Evolutionary conservation across 2,888 invertebrate species (phyloP), one percentile per base, ranked within the genome.

Genomic region (Polydesmus complanatus): DNA sequence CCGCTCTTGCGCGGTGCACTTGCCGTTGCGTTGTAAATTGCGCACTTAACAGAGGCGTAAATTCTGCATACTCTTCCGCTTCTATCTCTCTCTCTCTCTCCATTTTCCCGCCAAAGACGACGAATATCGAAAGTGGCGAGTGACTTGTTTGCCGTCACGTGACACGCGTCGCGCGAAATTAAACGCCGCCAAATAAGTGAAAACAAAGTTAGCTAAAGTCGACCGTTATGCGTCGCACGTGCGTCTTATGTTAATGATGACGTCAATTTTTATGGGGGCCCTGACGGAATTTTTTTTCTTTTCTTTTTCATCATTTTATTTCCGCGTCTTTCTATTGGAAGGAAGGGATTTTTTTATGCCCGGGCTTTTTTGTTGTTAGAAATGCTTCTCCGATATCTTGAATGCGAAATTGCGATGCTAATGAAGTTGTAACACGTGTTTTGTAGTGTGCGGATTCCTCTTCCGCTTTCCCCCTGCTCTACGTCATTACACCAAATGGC

Each of bases 341-440:
- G 22, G 3, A 51, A 8, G 19, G 21, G 22, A 3, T 51, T 5
- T 19, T 14, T 19, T 14, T n/a, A 51, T n/a, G 8, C n/a, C 8
- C 51, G 19, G 11, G 8, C 5, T 51, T 51, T 21, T n/a, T 21
- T 21, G 3, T 21, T 47, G 60, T 27, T 60, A 54, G 37, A 37
- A 37, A 37, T 54, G 19, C 54, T 47, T 60, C 27, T 54, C 51
- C n/a, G 54, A 23, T 52, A 60, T 54, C 25, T 37, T 60, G 60
- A 23, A 23, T 54, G 22, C 27, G 54, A 54, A 60, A 60, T 60
- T 54, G 60, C 54, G 25, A 60, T 60, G 60, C 60, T 54, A 60
- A 60, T 60, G 60, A 60, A 60, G 60, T 54, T 54, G 54, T 60
- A 60, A 60, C 60, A 60, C 54, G 54, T 60, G 60, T 54, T 23